Base-by-base conservation (phyloP, 2,888 invertebrate species). In the Amaurobius ferox region DNA sequence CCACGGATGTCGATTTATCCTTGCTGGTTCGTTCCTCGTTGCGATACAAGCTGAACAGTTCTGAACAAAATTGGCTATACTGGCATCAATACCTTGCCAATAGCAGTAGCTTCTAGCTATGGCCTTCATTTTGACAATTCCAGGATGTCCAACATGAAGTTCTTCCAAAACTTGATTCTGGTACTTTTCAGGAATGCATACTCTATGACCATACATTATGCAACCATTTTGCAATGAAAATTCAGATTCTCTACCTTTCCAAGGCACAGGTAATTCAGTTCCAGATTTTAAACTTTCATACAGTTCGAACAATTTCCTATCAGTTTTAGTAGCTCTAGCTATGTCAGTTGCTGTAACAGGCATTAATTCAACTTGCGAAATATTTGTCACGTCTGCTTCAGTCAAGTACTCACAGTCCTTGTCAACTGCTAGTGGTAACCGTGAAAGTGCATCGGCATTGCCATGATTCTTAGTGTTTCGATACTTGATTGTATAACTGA, bases 251-350 rank as follows among this genome's bases (percentile, higher is more conserved):
- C 73, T 73, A 73, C 73, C 73, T 73, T 73, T 73, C 64, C 73
- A 73, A 73, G 73, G 73, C 73, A 62, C 73, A 73, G 73, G 73
- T 73, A 72, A 72, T 72, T 72, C 72, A 72, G 72, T 55, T 72
- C 61, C 72, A 72, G 61, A 72, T 72, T 72, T 72, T 72, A 72
- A 72, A 72, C 61, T 72, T 74, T 74, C 74, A 74, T 74, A 74
- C 74, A 74, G 74, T 64, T 74, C 64, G 64, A 74, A 74, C 74
- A 74, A 74, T 74, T 74, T 74, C 74, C 74, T 74, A 74, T 74
- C 74, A 74, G 74, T 74, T 74, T 74, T 74, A 74, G 74, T 74
- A 74, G 64, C 74, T 74, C 74, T 74, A 74, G 74, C 74, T 74
- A 74, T 74, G 74, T 74, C 74, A 74, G 74, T 74, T 74, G 74